Evolutionary conservation across 2,888 invertebrate genomes (phyloP), one percentile per base, ranked within the genome.

Genomic region (Rhamnusium bicolor): DNA sequence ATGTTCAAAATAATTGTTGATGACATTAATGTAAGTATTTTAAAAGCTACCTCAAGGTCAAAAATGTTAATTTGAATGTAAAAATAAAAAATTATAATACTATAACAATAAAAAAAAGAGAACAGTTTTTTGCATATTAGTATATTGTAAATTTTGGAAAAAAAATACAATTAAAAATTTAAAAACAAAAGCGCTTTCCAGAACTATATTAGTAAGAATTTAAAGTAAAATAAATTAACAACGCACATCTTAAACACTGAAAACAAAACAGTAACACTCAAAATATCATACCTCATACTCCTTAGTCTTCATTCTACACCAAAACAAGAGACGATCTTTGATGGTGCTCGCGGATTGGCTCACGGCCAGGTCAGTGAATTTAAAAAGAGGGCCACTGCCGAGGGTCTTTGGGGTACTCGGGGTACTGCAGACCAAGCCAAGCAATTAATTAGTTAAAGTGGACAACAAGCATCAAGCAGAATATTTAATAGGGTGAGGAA

Each of bases 231-330:
- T 40, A n/a, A n/a, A 40, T 40, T 40, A 40, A 40, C n/a, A 40
- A 40, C 40, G 40, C 40, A 40, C n/a, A 40, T 7, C n/a, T 12
- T 32, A 10, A 40, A 75, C 63, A 66, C 49, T 53, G 61, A 72
- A 54, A 68, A 49, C 8, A 40, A 40, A 40, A 40, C 40, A 40
- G 5, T 40, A 56, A 65, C 62, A 71, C 46, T 49, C 65, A 68
- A 66, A 53, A 61, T 60, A 51, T 78, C 82, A 83, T 95, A 98
- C 98, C 95, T 97, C 95, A 91, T 98, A 98, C 91, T 96, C 97
- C 92, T 95, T 94, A 86, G 98, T 98, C 93, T 98, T 97, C 91
- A 95, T 94, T 90, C 96, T 95, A 92, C 96, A 96, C 98, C 98
- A 98, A 90, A 95, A 94, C 90, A 98, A 93, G 89, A 98, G 92